Evolutionary conservation across 2,113 vertebrate genomes (phyloP), one percentile per base, ranked within the genome.

Genomic region (Sapajus apella): DNA sequence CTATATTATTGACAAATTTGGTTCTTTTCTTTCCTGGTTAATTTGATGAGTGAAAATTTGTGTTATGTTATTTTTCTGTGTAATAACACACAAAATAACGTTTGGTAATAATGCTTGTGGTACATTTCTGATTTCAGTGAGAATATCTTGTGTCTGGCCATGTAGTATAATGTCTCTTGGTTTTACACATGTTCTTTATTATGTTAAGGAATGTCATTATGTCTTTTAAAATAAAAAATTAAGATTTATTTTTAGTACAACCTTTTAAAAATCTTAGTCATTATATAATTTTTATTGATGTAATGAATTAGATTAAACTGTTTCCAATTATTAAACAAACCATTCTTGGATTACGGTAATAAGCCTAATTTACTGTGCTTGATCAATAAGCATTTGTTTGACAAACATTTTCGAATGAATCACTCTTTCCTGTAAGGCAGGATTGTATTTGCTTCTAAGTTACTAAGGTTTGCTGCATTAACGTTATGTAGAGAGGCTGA

Each of bases 221-320:
- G 12, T 66, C 27, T 77, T 82, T 92, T 66, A 84, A 66, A 88
- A 47, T 83, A 6, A 88, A 40, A 79, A 61, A n/a, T 25, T 40
- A 2, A 61, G 21, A 85, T 72, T 93, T 85, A 68, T 58, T 93
- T 55, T 84, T 84, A 70, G 30, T 37, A 73, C 17, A 50, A 58
- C n/a, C 32, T 88, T 87, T 88, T 66, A 55, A 80, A 80, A 55
- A 35, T 55, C 16, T 89, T n/a, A 32, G 11, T 61, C 12, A 47
- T 61, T 76, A 35, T 88, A 18, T 84, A 45, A 55, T 84, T 37
- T 76, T 72, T 96, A 84, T 58, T 68, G 58, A 50, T 47, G 11
- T 61, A 77, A 93, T 47, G 61, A 88, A 89, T 84, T 84, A 50
- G 77, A 93, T 83, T 76, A 68, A 77, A 66, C 70, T 27, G 45